phyloP scores from a whole-genome alignment of 1,140 invertebrate species.

The Megathymus violae region DNA sequence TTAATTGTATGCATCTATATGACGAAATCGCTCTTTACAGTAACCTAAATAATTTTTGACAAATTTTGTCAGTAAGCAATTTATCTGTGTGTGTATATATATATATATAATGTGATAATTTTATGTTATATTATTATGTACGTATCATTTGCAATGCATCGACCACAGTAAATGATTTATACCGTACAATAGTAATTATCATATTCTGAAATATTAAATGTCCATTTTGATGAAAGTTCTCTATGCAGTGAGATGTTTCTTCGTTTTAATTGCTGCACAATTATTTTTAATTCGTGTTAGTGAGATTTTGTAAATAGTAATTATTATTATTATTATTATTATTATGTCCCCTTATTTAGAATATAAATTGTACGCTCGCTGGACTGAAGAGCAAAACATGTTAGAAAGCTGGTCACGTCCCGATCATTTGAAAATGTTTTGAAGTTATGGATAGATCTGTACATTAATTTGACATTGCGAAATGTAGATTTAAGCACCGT shows the following conservation, averaged over 20 bases:
- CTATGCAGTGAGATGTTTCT: conserved; percentile 3
- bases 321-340: background rate
- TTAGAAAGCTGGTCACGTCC: no score
- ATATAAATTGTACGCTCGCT: background rate
- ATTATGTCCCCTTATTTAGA: background rate
- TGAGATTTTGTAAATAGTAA: conserved; percentile 14
- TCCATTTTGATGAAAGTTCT: background rate
- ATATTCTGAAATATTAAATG: background rate
- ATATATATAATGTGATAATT: background rate
- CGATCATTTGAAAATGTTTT: no score
- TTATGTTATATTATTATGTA: background rate
- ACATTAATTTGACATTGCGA: no score
- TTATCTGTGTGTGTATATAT: no score
- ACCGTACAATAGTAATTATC: background rate
- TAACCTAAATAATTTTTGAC: background rate
- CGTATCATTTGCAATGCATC: background rate
- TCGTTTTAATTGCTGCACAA: conserved; percentile 9
- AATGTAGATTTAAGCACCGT: no score
- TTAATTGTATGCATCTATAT: background rate
- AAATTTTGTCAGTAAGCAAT: background rate
- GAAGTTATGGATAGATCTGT: no score
- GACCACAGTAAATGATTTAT: background rate
- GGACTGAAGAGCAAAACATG: conserved; percentile 8
- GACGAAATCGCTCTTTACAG: background rate
- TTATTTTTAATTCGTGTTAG: conserved; percentile 8